These are phyloP conservation scores for Euwallacea fornicatus DNA, from an alignment of 1,140 invertebrate species.

Conservation along the genomic window DNA sequence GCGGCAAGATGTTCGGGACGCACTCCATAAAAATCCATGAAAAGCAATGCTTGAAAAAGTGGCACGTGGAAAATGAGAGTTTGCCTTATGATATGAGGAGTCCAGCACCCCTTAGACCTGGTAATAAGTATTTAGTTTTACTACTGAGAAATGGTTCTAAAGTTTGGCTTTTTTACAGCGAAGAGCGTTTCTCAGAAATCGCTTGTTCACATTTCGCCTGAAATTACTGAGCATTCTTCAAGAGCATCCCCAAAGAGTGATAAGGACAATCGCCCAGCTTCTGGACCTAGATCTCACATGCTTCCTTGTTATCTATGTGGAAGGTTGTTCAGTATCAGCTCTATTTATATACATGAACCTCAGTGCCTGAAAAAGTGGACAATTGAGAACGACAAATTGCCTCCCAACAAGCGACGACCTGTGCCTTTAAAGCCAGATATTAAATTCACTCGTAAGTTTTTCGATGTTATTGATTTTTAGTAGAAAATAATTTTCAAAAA, in stretches of 20 bases:
- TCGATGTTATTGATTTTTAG: not conserved
- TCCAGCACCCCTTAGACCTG: constrained; percentile 33
- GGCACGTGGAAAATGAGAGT: constrained; percentile 41
- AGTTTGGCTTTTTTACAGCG: not conserved
- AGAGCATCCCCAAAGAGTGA: constrained; percentile 17
- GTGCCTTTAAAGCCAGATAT: constrained; percentile 67
- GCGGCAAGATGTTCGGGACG: constrained; percentile 74
- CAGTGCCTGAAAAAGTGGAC: constrained; percentile 78
- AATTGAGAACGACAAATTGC: constrained; percentile 67
- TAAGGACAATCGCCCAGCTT: constrained; percentile 41
- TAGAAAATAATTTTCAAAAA: too few species aligned
- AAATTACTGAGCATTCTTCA: not conserved
- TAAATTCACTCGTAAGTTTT: constrained; percentile 55
- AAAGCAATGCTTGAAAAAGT: constrained; percentile 76
- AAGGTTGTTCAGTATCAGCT: constrained; percentile 70
- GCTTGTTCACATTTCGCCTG: not conserved
- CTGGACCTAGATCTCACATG: constrained; percentile 45
- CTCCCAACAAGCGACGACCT: constrained; percentile 60
- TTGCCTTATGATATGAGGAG: constrained; percentile 40
- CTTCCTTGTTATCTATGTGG: constrained; percentile 75
- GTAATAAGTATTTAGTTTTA: constrained; percentile 5
- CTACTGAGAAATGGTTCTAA: not conserved
- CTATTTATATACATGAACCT: constrained; percentile 74
- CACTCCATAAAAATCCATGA: constrained; percentile 77
- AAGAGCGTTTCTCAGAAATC: not conserved